A percentile compares a stretch with the other conserved stretches of the same genome.
These are phyloP conservation scores for Accipiter virgatus DNA, from an alignment of 2,113 vertebrate species.

Conservation along the genomic window DNA sequence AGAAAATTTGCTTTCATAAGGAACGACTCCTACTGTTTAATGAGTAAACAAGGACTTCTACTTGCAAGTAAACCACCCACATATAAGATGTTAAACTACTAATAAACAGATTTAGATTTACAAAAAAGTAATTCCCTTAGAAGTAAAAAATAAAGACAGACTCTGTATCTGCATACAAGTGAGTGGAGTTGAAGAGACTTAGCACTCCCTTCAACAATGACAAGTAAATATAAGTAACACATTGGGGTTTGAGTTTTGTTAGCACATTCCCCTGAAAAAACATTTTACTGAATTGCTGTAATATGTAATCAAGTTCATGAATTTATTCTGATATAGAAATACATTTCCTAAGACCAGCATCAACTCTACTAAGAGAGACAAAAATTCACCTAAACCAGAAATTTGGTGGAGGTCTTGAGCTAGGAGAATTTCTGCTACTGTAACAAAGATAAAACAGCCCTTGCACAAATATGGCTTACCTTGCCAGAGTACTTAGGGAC, in stretches of 20 bases:
- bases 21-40: not conserved
- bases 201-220: not conserved
- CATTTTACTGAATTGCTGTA: not conserved
- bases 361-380: not conserved
- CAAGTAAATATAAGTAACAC: not conserved
- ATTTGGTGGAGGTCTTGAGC: not conserved
- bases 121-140: not conserved
- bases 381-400: not conserved
- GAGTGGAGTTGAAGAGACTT: not conserved
- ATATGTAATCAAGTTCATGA: not conserved
- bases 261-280: not conserved
- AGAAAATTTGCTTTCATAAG: not conserved
- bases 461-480: not conserved
- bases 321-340: not conserved
- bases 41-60: not conserved
- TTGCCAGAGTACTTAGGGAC: not conserved
- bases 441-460: not conserved
- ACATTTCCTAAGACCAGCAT: not conserved
- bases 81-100: not conserved
- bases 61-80: not conserved
- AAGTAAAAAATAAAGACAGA: not conserved
- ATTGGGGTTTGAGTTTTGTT: not conserved
- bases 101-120: not conserved
- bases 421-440: not conserved
- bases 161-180: not conserved